Base-by-base conservation (phyloP, 1,140 invertebrate genomes). In the Propsilocerus akamusi region DNA sequence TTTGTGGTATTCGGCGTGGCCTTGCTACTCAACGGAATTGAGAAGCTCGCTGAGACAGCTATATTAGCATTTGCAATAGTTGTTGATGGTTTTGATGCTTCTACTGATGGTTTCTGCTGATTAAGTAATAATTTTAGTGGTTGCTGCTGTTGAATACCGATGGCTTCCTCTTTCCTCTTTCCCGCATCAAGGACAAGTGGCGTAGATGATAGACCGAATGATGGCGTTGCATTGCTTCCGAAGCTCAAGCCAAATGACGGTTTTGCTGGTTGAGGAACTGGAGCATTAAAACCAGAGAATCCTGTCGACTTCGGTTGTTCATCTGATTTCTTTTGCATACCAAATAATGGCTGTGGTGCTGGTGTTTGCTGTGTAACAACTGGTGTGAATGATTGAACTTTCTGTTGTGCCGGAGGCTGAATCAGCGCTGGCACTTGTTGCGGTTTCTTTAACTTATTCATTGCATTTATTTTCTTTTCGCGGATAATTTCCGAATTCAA, bases 401-500 rank as follows among this genome's bases (percentile, higher is more conserved):
- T 41, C 22, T 41, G 34, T 41, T 41, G 34, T 1, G 17, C 4
- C 11, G 17, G 17, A 1, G 34, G 14, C 22, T 41, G 34, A 41
- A 20, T 10, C 7, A 7, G 7, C 14, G 34, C 17, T 41, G 17
- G 34, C 17, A 41, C 11, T n/a, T n/a, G n/a, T n/a, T n/a, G n/a
- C 11, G 28, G 28, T 30, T 30, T 30, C 14, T 30, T 30, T 10
- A 41, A 17, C 5, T 17, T 41, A 5, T 41, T 41, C 12, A 41
- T 41, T 41, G 34, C 34, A 7, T 41, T n/a, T 8, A 41, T 41
- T 12, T 37, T 46, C 22, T 47, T 49, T 32, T 52, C 63, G 17
- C 63, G 51, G 12, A 65, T 59, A 1, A 65, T 60, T 49, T 65
- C 63, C 0, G 63, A 65, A 20, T 62, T 62, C 0, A 65, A 51